Conservation (phyloP, 2,113 vertebrate genomes). For the Rhinolophus ferrumequinum region DNA sequence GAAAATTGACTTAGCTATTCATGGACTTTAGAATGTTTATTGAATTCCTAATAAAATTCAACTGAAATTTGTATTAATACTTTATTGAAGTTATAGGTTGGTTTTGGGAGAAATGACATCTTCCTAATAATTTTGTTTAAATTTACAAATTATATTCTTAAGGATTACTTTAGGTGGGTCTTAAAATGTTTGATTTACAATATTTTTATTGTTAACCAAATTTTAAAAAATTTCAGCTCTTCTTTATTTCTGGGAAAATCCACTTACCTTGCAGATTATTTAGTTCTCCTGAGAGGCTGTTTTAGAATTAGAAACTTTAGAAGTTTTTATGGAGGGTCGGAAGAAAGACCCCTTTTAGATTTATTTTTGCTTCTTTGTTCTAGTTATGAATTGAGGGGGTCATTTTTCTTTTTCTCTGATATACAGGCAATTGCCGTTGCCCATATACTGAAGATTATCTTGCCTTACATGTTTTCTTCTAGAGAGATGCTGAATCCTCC, state of each 20-base stretch:
- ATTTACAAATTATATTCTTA: neutral
- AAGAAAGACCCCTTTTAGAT: neutral
- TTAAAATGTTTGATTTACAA: slow-evolving; percentile 10
- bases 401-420: neutral
- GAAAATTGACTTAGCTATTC: neutral
- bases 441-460: neutral
- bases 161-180: neutral
- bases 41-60: slow-evolving; percentile 12
- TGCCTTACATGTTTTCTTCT: neutral
- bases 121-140: neutral
- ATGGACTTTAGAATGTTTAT: neutral
- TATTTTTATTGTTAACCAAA: neutral
- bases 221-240: neutral
- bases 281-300: neutral
- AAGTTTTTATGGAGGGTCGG: neutral
- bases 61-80: neutral
- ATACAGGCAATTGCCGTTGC: neutral
- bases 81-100: neutral
- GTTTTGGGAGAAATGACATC: neutral
- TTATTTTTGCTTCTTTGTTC: slow-evolving; percentile 5
- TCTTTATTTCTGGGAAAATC: neutral
- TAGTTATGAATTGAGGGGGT: neutral
- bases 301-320: neutral
- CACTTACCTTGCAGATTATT: neutral
- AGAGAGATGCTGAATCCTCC: neutral